Conservation (phyloP, 2,797 vertebrate genomes). For the Tolypeutes matacus region DNA sequence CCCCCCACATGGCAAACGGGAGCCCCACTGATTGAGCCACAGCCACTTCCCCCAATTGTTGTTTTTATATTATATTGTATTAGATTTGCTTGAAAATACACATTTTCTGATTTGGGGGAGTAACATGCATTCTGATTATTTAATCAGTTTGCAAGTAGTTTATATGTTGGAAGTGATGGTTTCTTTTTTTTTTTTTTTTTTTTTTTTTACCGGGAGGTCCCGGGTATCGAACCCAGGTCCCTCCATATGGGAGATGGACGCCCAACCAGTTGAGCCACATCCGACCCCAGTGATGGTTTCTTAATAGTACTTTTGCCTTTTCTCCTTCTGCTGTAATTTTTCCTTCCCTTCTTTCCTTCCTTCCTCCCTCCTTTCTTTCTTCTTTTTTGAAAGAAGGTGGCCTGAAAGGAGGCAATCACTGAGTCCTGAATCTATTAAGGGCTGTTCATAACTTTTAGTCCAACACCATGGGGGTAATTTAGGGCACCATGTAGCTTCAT, state of each 20-base stretch:
- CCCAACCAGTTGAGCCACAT: no score
- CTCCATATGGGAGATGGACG: no score
- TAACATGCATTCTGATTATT: background rate
- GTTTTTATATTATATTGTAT: slow-evolving; percentile 4
- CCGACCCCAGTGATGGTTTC: background rate
- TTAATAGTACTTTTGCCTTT: no score
- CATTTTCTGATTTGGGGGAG: background rate
- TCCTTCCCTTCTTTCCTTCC: background rate
- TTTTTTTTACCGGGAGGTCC: no score
- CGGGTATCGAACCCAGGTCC: no score
- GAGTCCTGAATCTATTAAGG: background rate
- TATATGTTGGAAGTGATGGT: background rate
- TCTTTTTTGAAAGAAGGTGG: background rate
- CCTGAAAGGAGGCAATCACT: slow-evolving; percentile 4
- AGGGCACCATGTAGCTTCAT: background rate
- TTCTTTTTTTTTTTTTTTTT: no score
- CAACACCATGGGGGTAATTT: background rate
- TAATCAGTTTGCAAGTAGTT: background rate
- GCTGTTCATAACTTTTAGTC: background rate
- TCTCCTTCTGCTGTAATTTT: background rate
- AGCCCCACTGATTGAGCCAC: no score
- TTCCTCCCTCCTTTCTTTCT: no score
- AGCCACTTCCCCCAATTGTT: no score
- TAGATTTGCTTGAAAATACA: background rate
- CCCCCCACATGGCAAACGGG: no score